Percentiles rank a stretch among this genome's conserved stretches.
These are phyloP conservation scores for Rattus rattus DNA, from an alignment of 2,113 vertebrate genomes.

Conservation along the genomic window DNA sequence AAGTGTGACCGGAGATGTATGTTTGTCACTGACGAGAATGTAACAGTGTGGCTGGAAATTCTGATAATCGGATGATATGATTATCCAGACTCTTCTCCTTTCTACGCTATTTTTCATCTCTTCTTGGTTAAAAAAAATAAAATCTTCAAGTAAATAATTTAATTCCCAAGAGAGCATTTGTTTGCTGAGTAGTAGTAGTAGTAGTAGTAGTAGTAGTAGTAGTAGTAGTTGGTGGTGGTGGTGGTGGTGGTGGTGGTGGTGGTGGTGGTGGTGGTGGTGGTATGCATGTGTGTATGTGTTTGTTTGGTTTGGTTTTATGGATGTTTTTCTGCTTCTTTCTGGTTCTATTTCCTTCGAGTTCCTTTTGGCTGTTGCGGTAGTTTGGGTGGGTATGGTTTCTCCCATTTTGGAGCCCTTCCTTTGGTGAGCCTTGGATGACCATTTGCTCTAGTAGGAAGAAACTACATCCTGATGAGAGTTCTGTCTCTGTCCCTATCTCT, in stretches of 20 bases:
- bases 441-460: neutral
- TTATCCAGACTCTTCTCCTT: neutral
- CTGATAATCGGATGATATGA: conserved; percentile 18
- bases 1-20: neutral
- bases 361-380: neutral
- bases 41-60: neutral
- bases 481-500: neutral
- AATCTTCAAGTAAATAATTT: conserved; percentile 29
- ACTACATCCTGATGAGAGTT: neutral
- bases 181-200: neutral
- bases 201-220: no score
- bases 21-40: neutral
- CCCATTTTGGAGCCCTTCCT: neutral
- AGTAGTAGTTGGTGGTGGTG: no score
- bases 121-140: neutral
- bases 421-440: neutral
- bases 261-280: no score
- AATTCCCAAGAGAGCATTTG: conserved; percentile 24
- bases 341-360: neutral
- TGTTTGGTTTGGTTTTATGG: conserved; percentile 19
- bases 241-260: no score
- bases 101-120: neutral
- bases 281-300: neutral
- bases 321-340: neutral
- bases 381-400: neutral